Percentiles rank a stretch among this genome's conserved stretches.
Evolutionary conservation across 2,113 vertebrate genomes (phyloP).

Genomic region (Chitala chitala): DNA sequence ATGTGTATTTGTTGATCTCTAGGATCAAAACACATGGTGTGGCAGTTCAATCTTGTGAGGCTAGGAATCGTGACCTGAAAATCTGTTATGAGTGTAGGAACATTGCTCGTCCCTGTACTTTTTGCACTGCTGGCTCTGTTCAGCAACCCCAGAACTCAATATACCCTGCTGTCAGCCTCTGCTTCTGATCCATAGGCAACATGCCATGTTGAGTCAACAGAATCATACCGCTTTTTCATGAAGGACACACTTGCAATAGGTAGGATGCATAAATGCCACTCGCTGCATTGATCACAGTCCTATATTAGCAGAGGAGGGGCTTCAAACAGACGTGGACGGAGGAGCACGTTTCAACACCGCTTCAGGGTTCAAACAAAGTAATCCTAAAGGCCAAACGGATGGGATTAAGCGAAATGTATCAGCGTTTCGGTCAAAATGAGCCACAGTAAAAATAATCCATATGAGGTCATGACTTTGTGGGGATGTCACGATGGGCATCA

Average conservation of each 20-base stretch:
- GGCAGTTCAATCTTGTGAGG: conserved; percentile 26
- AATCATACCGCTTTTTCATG: conserved; percentile 46
- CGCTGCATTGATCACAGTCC: conserved; percentile 53
- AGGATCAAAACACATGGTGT: conserved; percentile 40
- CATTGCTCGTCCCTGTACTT: conserved; percentile 24
- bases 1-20: conserved; percentile 49
- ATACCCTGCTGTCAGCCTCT: conserved; percentile 38
- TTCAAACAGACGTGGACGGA: conserved; percentile 44
- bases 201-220: conserved; percentile 31
- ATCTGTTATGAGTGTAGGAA: conserved; percentile 20
- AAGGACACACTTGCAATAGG: conserved; percentile 56
- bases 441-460: conserved; percentile 48
- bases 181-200: conserved; percentile 36
- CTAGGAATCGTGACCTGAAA: conserved; percentile 29
- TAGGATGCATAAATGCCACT: conserved; percentile 48
- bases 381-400: conserved; percentile 56
- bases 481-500: conserved; percentile 33
- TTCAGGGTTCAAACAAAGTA: conserved; percentile 62
- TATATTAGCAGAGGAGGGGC: conserved; percentile 50
- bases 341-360: conserved; percentile 61
- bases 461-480: conserved; percentile 35
- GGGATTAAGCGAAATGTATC: conserved; percentile 54
- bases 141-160: conserved; percentile 21
- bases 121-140: conserved; percentile 13
- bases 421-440: conserved; percentile 54